phyloP scores from a whole-genome alignment of 2,888 invertebrate genomes.

The Acholoe squamosa region DNA sequence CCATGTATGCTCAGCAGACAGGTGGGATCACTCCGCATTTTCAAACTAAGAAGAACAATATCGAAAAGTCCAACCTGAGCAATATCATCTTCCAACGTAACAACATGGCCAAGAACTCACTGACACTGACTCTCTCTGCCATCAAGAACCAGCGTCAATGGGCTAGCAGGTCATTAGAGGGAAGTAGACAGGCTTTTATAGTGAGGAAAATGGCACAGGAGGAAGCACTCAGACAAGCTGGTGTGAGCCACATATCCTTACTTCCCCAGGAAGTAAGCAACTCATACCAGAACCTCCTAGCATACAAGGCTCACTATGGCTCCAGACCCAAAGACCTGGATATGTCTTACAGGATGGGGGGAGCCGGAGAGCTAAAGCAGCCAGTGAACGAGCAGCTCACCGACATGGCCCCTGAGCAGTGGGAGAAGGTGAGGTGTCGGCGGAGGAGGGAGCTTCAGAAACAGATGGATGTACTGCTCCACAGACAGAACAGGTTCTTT shows the following conservation, averaged over 20 bases:
- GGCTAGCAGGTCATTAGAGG: background rate
- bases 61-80: background rate
- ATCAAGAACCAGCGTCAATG: conserved; percentile 22
- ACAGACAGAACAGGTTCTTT: background rate
- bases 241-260: conserved; percentile 34
- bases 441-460: background rate
- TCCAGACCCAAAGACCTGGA: conserved; percentile 39
- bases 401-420: background rate
- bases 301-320: background rate
- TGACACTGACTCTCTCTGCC: conserved; percentile 20
- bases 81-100: conserved; percentile 9
- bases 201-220: conserved; percentile 49
- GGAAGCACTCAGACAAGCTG: background rate
- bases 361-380: background rate
- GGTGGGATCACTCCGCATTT: background rate
- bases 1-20: conserved; percentile 28
- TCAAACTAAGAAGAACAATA: background rate
- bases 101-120: conserved; percentile 24
- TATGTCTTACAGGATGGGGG: conserved; percentile 26
- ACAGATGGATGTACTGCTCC: background rate
- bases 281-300: background rate
- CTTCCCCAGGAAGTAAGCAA: conserved; percentile 36
- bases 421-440: background rate
- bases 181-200: conserved; percentile 55
- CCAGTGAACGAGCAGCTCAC: background rate